Percentiles rank a stretch among this genome's conserved stretches.
Evolutionary conservation across 37 sponge, comb jelly and placozoan species (phyloP).

Genomic region (Beroe forskalii): DNA sequence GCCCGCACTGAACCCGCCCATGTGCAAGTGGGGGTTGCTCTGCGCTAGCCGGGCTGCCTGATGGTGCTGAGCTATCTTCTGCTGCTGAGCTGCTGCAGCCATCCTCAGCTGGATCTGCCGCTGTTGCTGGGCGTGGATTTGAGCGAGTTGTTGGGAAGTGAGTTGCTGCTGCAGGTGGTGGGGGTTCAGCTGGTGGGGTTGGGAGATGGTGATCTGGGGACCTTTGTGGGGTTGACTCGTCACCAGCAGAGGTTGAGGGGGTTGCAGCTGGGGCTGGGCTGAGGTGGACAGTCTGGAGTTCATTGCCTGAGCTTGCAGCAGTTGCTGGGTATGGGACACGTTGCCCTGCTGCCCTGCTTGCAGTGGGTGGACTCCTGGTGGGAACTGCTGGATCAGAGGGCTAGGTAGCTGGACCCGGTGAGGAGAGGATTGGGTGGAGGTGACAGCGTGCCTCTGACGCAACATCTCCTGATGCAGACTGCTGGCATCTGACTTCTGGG

Average conservation of each 20-base stretch:
- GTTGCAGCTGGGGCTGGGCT: not conserved
- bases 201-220: slow-evolving; percentile 24
- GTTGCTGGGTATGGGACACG: slow-evolving; percentile 29
- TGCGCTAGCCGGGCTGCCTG: slow-evolving; percentile 48
- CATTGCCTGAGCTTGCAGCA: slow-evolving; percentile 38
- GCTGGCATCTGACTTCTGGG: not conserved
- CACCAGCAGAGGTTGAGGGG: not conserved
- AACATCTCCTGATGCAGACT: not conserved
- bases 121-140: slow-evolving; percentile 58
- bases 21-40: slow-evolving; percentile 11
- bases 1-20: not conserved
- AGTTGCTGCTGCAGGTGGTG: slow-evolving; percentile 54
- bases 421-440: not conserved
- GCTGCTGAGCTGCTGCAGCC: slow-evolving; percentile 43
- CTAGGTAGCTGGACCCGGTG: not conserved
- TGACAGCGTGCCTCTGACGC: not conserved
- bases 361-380: slow-evolving; percentile 26
- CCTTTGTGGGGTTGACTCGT: slow-evolving; percentile 18
- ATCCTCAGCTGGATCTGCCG: slow-evolving; percentile 17
- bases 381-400: slow-evolving; percentile 8
- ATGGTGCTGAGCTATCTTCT: slow-evolving; percentile 54
- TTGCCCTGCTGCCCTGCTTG: not conserved
- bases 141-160: slow-evolving; percentile 18
- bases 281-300: slow-evolving; percentile 15
- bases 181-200: slow-evolving; percentile 9